Evolutionary conservation across 2,888 invertebrate genomes (phyloP).

Genomic region (Tetragonula carbonaria): DNA sequence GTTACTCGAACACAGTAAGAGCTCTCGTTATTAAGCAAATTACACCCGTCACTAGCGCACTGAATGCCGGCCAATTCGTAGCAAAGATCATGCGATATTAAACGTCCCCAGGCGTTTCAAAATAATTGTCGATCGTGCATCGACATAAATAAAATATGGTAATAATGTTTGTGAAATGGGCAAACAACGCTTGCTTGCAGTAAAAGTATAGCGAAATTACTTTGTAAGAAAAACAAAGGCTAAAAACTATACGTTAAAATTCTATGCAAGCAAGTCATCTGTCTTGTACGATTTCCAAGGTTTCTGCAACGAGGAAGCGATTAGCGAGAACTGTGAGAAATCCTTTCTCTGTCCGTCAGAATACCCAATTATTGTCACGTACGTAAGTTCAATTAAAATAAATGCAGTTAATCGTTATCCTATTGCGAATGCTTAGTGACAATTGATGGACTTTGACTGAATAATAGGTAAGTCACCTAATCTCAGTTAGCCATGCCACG

Average conservation of each 20-base stretch:
- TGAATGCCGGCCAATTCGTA: slow-evolving; percentile 26
- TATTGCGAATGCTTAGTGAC: background rate
- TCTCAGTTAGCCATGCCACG: background rate
- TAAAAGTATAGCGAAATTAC: background rate
- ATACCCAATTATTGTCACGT: slow-evolving; percentile 1
- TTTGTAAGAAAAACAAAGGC: slow-evolving; percentile 13
- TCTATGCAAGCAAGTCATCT: slow-evolving; percentile 1
- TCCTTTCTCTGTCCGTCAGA: slow-evolving; percentile 9
- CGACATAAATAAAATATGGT: background rate
- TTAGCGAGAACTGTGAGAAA: slow-evolving; percentile 25
- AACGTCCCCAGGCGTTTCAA: background rate
- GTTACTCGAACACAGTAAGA: slow-evolving; percentile 11
- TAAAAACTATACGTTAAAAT: background rate
- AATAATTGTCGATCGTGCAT: slow-evolving; percentile 24
- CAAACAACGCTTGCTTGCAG: too few relatives aligned
- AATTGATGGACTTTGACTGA: background rate
- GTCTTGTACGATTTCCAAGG: slow-evolving; percentile 31
- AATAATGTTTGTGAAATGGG: background rate
- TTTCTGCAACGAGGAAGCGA: slow-evolving; percentile 19
- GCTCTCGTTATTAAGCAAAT: slow-evolving; percentile 33
- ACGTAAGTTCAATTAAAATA: background rate
- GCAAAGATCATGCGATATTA: slow-evolving; percentile 26
- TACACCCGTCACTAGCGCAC: slow-evolving; percentile 19
- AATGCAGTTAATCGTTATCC: slow-evolving; percentile 12
- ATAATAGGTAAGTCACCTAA: background rate